Evolutionary conservation across 2,888 invertebrate genomes (phyloP).

Genomic region (Ornithoptera alexandrae): DNA sequence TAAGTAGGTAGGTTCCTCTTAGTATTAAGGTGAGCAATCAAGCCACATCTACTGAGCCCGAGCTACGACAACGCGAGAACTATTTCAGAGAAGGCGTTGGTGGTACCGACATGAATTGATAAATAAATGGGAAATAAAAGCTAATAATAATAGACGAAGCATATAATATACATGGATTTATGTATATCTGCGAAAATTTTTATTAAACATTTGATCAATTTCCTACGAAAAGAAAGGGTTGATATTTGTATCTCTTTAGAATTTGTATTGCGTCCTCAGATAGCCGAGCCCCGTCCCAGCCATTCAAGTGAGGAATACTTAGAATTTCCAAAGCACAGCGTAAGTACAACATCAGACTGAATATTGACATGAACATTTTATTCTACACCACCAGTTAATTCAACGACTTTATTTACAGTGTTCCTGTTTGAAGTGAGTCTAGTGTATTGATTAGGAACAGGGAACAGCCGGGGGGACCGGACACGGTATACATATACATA

Average conservation of each 20-base stretch:
- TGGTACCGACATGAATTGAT: no score
- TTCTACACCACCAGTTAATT: background rate
- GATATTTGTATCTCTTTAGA: conserved; percentile 8
- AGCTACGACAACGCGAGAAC: no score
- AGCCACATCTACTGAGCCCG: no score
- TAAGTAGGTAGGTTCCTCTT: no score
- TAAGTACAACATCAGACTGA: background rate
- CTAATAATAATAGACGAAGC: background rate
- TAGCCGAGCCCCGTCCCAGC: conserved; percentile 13
- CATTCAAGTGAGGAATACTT: conserved; percentile 27
- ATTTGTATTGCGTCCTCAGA: conserved; percentile 23
- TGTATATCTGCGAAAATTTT: background rate
- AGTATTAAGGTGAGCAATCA: no score
- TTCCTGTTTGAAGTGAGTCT: no score
- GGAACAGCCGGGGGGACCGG: no score
- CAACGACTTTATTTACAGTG: background rate
- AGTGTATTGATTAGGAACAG: no score
- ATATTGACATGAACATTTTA: background rate
- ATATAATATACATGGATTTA: background rate
- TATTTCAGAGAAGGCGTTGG: no score
- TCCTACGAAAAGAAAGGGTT: background rate
- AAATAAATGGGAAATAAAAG: no score
- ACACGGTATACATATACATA: no score
- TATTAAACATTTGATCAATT: conserved; percentile 8
- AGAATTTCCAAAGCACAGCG: conserved; percentile 23